These are phyloP conservation scores for Xanthorhoe designata DNA, from an alignment of 2,888 invertebrate species.

Conservation along the genomic window DNA sequence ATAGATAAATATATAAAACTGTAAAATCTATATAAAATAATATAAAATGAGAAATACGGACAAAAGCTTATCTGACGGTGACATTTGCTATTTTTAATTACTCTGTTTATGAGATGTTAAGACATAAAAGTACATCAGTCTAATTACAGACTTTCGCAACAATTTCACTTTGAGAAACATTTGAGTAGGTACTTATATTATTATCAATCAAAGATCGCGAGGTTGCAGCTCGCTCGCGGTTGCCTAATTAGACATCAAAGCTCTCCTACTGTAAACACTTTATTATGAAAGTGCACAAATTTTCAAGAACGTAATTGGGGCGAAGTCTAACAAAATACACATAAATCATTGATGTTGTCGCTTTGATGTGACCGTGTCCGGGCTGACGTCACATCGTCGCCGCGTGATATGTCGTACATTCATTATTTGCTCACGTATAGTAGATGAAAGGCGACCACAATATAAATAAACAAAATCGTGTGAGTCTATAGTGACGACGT, in stretches of 20 bases:
- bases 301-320: conserved; percentile 78
- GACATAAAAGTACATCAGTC: conserved; percentile 9
- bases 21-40: too few species aligned
- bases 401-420: conserved; percentile 78
- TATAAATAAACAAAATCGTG: conserved; percentile 81
- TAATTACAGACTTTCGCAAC: conserved; percentile 15
- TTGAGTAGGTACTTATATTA: too few species aligned
- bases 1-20: too few species aligned
- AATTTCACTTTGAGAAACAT: conserved; percentile 29
- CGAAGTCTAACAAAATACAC: conserved; percentile 76
- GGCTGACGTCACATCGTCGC: conserved; percentile 71
- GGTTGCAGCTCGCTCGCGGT: conserved; percentile 54
- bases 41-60: too few species aligned
- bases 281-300: conserved; percentile 79
- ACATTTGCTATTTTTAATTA: background rate
- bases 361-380: conserved; percentile 83
- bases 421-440: conserved; percentile 82
- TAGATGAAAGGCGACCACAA: conserved; percentile 82
- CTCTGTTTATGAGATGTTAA: background rate
- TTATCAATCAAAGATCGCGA: conserved; percentile 66
- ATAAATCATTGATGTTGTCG: conserved; percentile 74
- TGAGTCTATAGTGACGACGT: conserved; percentile 69
- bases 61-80: background rate
- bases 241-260: conserved; percentile 82
- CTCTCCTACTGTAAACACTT: conserved; percentile 67